Conservation (phyloP, 2,888 invertebrate genomes). For the Petrophora chlorosata region DNA sequence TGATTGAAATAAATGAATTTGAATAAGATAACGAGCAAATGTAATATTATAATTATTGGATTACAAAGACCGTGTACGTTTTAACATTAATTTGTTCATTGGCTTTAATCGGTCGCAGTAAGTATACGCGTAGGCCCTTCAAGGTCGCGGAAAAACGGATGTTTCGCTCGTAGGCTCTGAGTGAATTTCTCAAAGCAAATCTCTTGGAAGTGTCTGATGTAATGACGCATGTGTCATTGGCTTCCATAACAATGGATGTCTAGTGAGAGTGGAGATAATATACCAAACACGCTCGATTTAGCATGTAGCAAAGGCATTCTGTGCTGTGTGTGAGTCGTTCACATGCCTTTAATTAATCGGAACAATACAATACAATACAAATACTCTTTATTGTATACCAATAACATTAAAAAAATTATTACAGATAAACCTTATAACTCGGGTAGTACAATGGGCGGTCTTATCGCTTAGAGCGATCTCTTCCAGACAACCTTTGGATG, state of each 20-base stretch:
- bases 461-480: too few species aligned
- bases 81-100: too few species aligned
- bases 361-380: too few species aligned
- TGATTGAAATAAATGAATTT: too few species aligned
- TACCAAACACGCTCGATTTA: conserved; percentile 14
- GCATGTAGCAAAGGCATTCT: background rate
- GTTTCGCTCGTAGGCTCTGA: conserved; percentile 1
- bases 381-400: too few species aligned
- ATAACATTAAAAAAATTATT: too few species aligned
- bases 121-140: background rate
- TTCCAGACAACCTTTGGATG: too few species aligned
- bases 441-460: too few species aligned
- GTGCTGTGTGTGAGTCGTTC: background rate
- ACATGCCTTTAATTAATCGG: conserved; percentile 5
- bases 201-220: conserved; percentile 1
- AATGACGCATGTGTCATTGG: conserved; percentile 16
- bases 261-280: conserved; percentile 15
- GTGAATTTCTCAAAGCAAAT: conserved; percentile 1
- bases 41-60: too few species aligned
- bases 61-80: too few species aligned
- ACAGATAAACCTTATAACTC: too few species aligned
- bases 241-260: conserved; percentile 7
- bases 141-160: conserved; percentile 4
- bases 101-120: background rate
- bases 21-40: too few species aligned